These are phyloP conservation scores for Atherinosoma microstoma DNA, from an alignment of 2,797 vertebrate genomes.

Conservation along the genomic window DNA sequence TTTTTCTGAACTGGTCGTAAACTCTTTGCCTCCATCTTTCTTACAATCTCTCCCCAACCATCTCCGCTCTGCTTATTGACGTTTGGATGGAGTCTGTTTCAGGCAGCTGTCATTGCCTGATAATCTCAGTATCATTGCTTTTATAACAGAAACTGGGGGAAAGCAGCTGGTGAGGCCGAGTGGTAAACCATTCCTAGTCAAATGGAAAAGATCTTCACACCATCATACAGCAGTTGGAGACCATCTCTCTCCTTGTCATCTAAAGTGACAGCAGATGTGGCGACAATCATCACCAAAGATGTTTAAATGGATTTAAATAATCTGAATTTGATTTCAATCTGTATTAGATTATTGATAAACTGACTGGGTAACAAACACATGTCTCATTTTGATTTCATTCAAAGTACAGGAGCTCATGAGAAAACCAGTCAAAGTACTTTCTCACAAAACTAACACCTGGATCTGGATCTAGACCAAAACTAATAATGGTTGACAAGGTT, in stretches of 20 bases:
- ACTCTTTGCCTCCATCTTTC: neutral
- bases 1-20: conserved; percentile 22
- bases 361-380: neutral
- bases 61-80: conserved; percentile 48
- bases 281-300: conserved; percentile 17
- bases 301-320: conserved; percentile 25
- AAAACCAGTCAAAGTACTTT: neutral
- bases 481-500: conserved; percentile 7
- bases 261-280: conserved; percentile 41
- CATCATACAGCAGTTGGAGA: conserved; percentile 70
- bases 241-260: conserved; percentile 23
- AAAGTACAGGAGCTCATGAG: conserved; percentile 18
- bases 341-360: conserved; percentile 19
- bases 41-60: conserved; percentile 17
- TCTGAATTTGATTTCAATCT: conserved; percentile 18
- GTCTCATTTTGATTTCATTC: conserved; percentile 2
- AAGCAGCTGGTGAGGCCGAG: conserved; percentile 70
- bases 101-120: conserved; percentile 60
- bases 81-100: conserved; percentile 45
- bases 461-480: conserved; percentile 15
- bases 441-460: neutral
- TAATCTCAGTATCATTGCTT: conserved; percentile 63
- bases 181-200: conserved; percentile 53
- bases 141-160: conserved; percentile 42
- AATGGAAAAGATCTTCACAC: conserved; percentile 67